A percentile compares a stretch with the other conserved stretches of the same genome.
phyloP scores from a whole-genome alignment of 1,140 invertebrate species.

The Ooceraea biroi region DNA sequence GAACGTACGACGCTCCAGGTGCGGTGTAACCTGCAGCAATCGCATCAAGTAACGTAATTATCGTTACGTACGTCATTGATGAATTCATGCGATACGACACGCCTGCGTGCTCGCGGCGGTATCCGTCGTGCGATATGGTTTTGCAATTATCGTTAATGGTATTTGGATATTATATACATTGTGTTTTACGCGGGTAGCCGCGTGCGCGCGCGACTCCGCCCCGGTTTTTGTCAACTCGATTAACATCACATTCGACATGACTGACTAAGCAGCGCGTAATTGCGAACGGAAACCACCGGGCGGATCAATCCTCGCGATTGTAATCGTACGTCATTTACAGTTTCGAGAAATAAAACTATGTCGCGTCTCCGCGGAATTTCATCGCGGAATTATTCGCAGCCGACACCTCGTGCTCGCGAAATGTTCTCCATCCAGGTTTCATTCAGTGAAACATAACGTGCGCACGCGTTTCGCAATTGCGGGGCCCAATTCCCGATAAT shows the following conservation, averaged over 20 bases:
- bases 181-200: neutral
- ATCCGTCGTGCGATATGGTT: constrained; percentile 42
- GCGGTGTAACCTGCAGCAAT: constrained; percentile 42
- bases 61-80: constrained; percentile 39
- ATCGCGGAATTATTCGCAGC: constrained; percentile 13
- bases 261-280: constrained; percentile 38
- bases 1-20: constrained; percentile 35
- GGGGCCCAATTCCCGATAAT: constrained; percentile 26
- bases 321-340: constrained; percentile 38
- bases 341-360: no score
- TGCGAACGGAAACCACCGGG: constrained; percentile 6
- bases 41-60: constrained; percentile 57
- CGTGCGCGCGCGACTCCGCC: no score
- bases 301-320: constrained; percentile 38
- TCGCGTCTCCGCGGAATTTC: constrained; percentile 24
- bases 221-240: constrained; percentile 42
- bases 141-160: constrained; percentile 58
- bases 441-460: constrained; percentile 9
- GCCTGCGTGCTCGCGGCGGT: neutral
- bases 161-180: constrained; percentile 55
- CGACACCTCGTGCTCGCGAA: neutral
- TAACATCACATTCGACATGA: constrained; percentile 50
- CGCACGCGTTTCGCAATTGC: neutral
- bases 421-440: neutral
- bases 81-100: constrained; percentile 42